phyloP scores from a whole-genome alignment of 2,888 invertebrate species.

The Andrena hattorfiana region DNA sequence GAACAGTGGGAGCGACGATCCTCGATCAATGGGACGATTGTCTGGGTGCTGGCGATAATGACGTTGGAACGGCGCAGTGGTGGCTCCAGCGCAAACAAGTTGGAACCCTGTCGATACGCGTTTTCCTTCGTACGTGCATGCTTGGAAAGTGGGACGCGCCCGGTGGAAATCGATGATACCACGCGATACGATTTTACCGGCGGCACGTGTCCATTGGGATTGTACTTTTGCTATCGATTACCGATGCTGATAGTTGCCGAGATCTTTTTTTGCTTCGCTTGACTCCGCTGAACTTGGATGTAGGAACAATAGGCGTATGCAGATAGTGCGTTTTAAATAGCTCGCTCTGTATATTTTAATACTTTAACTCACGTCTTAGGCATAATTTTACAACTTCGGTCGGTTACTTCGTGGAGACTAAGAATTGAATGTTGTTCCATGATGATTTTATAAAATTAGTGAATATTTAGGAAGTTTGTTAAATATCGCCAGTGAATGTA shows the following conservation, averaged over 20 bases:
- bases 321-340: too few relatives aligned
- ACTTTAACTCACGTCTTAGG: too few relatives aligned
- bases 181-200: constrained; percentile 23
- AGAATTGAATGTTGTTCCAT: too few relatives aligned
- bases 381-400: too few relatives aligned
- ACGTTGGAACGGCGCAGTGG: constrained; percentile 3
- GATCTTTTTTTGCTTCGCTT: too few relatives aligned
- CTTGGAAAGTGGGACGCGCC: constrained; percentile 25
- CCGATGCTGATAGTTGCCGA: neutral
- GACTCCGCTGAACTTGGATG: too few relatives aligned
- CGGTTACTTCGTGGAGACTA: too few relatives aligned
- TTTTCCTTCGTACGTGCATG: neutral
- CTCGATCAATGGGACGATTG: constrained; percentile 16
- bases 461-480: too few relatives aligned
- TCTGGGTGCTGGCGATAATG: constrained; percentile 3
- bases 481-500: too few relatives aligned
- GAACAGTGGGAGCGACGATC: neutral
- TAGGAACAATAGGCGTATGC: too few relatives aligned
- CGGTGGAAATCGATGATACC: constrained; percentile 39
- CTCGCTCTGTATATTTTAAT: too few relatives aligned
- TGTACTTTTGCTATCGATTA: neutral
- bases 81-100: constrained; percentile 10
- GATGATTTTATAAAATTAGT: too few relatives aligned
- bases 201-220: neutral
- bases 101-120: constrained; percentile 31